Percentiles rank a stretch among this genome's conserved stretches.
These are phyloP conservation scores for Toxotes lorentzi DNA, from an alignment of 2,797 vertebrate species.

Conservation along the genomic window DNA sequence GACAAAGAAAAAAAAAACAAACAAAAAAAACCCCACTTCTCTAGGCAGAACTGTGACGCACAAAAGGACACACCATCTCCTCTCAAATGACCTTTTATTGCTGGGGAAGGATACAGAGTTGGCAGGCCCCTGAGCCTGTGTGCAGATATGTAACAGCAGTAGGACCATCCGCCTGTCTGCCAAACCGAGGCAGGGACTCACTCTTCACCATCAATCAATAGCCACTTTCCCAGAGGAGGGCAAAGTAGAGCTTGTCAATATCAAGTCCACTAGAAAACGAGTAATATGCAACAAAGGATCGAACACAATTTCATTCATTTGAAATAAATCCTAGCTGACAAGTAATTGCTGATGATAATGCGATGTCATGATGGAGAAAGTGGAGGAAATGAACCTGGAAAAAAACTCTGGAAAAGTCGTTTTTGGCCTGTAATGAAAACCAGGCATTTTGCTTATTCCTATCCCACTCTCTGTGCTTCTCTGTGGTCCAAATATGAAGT, in stretches of 20 bases:
- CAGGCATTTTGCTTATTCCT: not conserved
- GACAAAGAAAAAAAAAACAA: slow-evolving; percentile 31
- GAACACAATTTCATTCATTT: slow-evolving; percentile 21
- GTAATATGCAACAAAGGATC: slow-evolving; percentile 6
- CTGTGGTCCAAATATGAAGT: slow-evolving; percentile 4
- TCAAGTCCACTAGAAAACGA: slow-evolving; percentile 33
- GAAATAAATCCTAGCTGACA: slow-evolving; percentile 33
- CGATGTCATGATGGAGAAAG: not conserved
- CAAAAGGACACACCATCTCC: slow-evolving; percentile 73
- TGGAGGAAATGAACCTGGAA: not conserved
- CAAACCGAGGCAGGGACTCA: slow-evolving; percentile 40
- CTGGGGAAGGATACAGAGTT: slow-evolving; percentile 68
- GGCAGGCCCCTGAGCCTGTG: slow-evolving; percentile 73
- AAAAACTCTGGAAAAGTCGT: slow-evolving; percentile 18
- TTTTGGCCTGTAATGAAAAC: slow-evolving; percentile 7
- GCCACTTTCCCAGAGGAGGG: slow-evolving; percentile 30
- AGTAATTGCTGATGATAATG: slow-evolving; percentile 24
- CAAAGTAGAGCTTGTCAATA: slow-evolving; percentile 16
- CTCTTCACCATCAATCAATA: slow-evolving; percentile 52
- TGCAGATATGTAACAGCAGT: slow-evolving; percentile 64
- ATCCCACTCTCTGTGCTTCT: slow-evolving; percentile 5
- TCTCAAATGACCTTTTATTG: slow-evolving; percentile 80
- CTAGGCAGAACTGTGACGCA: slow-evolving; percentile 67
- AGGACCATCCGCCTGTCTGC: slow-evolving; percentile 46
- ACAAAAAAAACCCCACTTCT: slow-evolving; percentile 49